Conservation (phyloP, 2,113 vertebrate genomes). For the Asarcornis scutulata region DNA sequence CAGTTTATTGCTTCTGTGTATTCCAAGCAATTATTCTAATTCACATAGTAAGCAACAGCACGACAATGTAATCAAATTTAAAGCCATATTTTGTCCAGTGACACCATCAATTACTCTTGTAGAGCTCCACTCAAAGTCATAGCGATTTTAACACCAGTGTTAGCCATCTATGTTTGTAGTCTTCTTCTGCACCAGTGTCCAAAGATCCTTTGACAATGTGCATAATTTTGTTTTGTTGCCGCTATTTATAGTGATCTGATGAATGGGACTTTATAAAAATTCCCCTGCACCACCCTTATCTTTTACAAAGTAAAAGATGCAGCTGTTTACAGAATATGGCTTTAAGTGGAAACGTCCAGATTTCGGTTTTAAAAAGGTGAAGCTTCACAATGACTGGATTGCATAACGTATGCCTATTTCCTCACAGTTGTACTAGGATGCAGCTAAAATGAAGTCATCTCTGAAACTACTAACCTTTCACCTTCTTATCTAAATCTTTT, state of each 20-base stretch:
- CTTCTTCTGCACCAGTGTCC: conserved; percentile 69
- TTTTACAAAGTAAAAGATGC: conserved; percentile 72
- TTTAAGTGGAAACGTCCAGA: conserved; percentile 79
- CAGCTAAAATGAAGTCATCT: conserved; percentile 82
- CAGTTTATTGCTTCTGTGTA: conserved; percentile 81
- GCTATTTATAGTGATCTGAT: conserved; percentile 69
- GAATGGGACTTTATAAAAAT: conserved; percentile 59
- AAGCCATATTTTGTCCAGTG: conserved; percentile 86
- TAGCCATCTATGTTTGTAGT: conserved; percentile 69
- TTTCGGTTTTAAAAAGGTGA: conserved; percentile 74
- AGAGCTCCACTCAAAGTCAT: conserved; percentile 59
- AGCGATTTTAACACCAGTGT: conserved; percentile 62
- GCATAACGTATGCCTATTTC: conserved; percentile 72
- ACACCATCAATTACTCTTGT: conserved; percentile 64
- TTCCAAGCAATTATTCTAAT: conserved; percentile 77
- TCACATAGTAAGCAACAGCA: conserved; percentile 74
- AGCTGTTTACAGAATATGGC: conserved; percentile 84
- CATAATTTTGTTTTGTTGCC: conserved; percentile 69
- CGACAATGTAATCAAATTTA: conserved; percentile 79
- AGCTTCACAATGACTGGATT: conserved; percentile 80
- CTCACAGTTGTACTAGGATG: conserved; percentile 77
- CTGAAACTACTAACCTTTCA: conserved; percentile 88
- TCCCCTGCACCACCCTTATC: conserved; percentile 27
- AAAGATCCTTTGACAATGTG: conserved; percentile 77
- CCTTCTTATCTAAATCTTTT: conserved; percentile 87